Conservation (phyloP, 2,888 invertebrate genomes). For the Emesis castigata region DNA sequence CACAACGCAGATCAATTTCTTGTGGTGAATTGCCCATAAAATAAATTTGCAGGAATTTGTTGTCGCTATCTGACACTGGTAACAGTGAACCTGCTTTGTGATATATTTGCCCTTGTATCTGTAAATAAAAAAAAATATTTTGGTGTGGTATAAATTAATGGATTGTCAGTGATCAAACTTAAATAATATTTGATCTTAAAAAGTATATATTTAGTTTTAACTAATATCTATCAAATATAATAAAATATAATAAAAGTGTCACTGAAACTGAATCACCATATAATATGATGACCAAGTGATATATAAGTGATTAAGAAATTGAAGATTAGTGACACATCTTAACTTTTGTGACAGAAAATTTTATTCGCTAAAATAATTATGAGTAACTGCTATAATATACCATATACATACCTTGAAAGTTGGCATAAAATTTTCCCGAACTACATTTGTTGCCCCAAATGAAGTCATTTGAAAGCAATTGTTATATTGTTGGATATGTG, state of each 20-base stretch:
- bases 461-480: slow-evolving; percentile 73
- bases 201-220: no score
- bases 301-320: no score
- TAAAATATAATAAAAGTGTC: no score
- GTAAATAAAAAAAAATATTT: slow-evolving; percentile 55
- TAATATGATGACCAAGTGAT: no score
- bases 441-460: slow-evolving; percentile 69
- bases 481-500: slow-evolving; percentile 69
- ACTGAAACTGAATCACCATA: background rate
- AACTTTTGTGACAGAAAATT: no score
- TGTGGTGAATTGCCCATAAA: slow-evolving; percentile 63
- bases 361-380: no score
- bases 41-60: slow-evolving; percentile 69
- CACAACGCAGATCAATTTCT: slow-evolving; percentile 63
- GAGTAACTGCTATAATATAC: slow-evolving; percentile 5
- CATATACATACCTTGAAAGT: slow-evolving; percentile 66
- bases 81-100: slow-evolving; percentile 60
- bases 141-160: no score
- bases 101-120: slow-evolving; percentile 67
- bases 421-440: slow-evolving; percentile 64
- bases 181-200: slow-evolving; percentile 52
- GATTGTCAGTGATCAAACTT: slow-evolving; percentile 51
- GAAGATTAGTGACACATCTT: no score
- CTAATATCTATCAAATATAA: no score
- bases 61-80: slow-evolving; percentile 52